Conservation (phyloP, 1,140 invertebrate species). For the Bicyclus anynana region DNA sequence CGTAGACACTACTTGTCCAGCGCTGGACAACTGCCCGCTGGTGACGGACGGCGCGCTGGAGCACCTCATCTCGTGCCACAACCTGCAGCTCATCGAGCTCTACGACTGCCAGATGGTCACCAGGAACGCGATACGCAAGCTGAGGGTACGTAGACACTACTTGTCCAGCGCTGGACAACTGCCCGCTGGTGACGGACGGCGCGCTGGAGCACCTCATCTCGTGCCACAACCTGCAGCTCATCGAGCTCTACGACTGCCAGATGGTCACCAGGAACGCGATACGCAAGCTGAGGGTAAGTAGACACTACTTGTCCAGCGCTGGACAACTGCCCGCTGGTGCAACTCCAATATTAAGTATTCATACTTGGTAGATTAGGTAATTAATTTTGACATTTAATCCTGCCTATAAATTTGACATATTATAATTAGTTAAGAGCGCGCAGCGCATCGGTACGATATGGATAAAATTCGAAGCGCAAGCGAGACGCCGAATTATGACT, state of each 20-base stretch:
- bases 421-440: too few relatives aligned
- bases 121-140: constrained; percentile 94
- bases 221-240: constrained; percentile 96
- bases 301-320: too few relatives aligned
- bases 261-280: constrained; percentile 98
- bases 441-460: too few relatives aligned
- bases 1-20: constrained; percentile 37
- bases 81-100: constrained; percentile 96
- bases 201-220: constrained; percentile 96
- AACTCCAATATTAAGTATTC: too few relatives aligned
- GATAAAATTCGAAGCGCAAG: too few relatives aligned
- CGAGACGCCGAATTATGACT: too few relatives aligned
- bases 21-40: too few relatives aligned
- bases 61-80: constrained; percentile 95
- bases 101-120: constrained; percentile 99
- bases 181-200: constrained; percentile 95
- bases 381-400: too few relatives aligned
- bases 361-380: too few relatives aligned
- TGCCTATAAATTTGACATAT: too few relatives aligned
- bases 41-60: constrained; percentile 98
- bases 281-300: constrained; percentile 83
- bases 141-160: constrained; percentile 83
- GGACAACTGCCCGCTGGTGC: too few relatives aligned
- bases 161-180: too few relatives aligned
- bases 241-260: constrained; percentile 99